These are phyloP conservation scores for Todus mexicanus DNA, from an alignment of 2,797 vertebrate genomes.

Conservation along the genomic window DNA sequence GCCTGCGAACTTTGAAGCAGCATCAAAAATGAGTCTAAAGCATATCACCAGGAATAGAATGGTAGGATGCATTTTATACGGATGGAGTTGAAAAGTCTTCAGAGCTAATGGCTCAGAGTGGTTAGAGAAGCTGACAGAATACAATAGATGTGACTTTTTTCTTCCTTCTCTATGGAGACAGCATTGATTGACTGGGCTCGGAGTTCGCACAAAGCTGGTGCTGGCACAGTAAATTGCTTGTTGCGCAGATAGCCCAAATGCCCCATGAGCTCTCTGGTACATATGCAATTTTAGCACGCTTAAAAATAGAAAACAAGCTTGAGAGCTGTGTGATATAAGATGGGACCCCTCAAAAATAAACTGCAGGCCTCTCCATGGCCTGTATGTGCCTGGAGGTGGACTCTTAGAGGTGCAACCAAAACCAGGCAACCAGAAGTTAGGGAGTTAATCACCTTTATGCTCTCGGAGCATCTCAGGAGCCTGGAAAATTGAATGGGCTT, in stretches of 20 bases:
- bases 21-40: not conserved
- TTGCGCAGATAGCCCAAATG: not conserved
- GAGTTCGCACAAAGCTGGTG: not conserved
- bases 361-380: not conserved
- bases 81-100: not conserved
- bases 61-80: not conserved
- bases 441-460: not conserved
- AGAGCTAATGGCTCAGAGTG: not conserved
- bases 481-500: not conserved
- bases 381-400: accelerated
- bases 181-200: not conserved
- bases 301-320: conserved; percentile 6
- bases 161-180: not conserved
- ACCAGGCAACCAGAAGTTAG: not conserved
- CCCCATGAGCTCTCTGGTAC: not conserved
- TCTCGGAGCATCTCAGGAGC: not conserved
- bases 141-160: not conserved
- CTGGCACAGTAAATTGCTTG: not conserved
- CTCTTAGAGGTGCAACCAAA: not conserved
- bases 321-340: not conserved
- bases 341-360: not conserved
- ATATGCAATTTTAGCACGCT: not conserved
- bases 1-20: conserved; percentile 1
- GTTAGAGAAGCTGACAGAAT: not conserved
- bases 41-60: not conserved